Conservation (phyloP, 2,113 vertebrate genomes). For the Fregetta grallaria region DNA sequence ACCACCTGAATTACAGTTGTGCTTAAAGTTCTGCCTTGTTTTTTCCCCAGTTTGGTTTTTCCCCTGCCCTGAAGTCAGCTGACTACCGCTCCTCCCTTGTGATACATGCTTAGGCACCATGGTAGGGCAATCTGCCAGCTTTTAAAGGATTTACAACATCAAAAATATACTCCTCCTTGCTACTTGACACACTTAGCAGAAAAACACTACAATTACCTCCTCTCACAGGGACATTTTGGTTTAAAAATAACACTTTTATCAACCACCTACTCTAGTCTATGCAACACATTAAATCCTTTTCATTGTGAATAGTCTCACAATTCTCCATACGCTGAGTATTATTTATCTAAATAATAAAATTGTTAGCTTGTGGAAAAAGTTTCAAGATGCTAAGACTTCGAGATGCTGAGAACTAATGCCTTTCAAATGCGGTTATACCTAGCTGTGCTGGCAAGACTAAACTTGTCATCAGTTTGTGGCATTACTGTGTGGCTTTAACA, state of each 20-base stretch:
- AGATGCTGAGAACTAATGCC: background rate
- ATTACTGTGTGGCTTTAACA: slow-evolving; percentile 10
- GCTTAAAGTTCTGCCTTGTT: slow-evolving; percentile 12
- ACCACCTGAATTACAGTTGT: background rate
- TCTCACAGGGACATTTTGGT: background rate
- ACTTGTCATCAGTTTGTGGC: slow-evolving; percentile 47
- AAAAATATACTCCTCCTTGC: slow-evolving; percentile 32
- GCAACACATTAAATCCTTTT: background rate
- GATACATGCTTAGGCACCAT: slow-evolving; percentile 11
- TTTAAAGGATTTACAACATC: slow-evolving; percentile 35
- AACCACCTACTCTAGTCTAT: background rate
- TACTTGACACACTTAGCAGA: slow-evolving; percentile 44
- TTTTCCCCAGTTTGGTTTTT: slow-evolving; percentile 42
- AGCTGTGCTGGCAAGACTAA: background rate
- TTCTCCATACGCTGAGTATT: background rate
- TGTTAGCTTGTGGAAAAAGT: background rate
- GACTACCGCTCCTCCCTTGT: slow-evolving; percentile 35
- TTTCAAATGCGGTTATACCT: background rate
- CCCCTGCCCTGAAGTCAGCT: slow-evolving; percentile 33
- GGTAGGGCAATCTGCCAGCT: slow-evolving; percentile 32
- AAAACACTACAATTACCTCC: slow-evolving; percentile 10
- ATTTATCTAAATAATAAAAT: background rate
- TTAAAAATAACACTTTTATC: slow-evolving; percentile 31
- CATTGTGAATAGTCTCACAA: background rate
- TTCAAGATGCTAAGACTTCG: background rate